Conservation (phyloP, 1,140 invertebrate species). For the Lucilia cuprina region DNA sequence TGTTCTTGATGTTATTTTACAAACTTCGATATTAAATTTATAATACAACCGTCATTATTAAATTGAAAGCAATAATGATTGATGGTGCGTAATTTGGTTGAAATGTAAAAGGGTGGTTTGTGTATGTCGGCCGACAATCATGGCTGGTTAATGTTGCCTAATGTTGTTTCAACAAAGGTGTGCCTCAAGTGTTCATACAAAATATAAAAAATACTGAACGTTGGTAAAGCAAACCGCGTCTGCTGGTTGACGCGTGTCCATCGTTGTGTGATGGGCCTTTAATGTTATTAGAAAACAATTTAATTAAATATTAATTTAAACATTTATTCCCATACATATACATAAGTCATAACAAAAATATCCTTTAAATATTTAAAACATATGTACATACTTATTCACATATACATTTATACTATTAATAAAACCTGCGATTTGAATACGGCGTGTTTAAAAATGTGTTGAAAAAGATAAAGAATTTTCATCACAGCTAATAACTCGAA, state of each 20-base stretch:
- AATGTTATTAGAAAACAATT: conserved; percentile 30
- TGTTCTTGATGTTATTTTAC: not conserved
- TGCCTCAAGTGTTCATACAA: conserved; percentile 6
- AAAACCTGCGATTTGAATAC: too few relatives aligned
- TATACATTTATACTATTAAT: too few relatives aligned
- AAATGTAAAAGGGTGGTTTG: conserved; percentile 12
- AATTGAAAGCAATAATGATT: not conserved
- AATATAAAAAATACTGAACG: not conserved
- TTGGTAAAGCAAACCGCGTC: conserved; percentile 16
- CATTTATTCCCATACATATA: too few relatives aligned
- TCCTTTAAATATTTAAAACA: too few relatives aligned
- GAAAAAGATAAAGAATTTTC: too few relatives aligned
- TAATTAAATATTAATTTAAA: conserved; percentile 32
- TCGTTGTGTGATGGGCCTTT: conserved; percentile 12
- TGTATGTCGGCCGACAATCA: not conserved
- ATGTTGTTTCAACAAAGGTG: conserved; percentile 29
- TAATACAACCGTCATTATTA: not conserved
- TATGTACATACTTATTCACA: too few relatives aligned
- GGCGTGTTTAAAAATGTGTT: too few relatives aligned
- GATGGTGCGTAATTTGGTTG: conserved; percentile 31
- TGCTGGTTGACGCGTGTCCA: conserved; percentile 13
- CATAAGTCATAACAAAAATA: too few relatives aligned
- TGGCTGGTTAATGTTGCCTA: conserved; percentile 23
- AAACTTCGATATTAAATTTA: conserved; percentile 25
- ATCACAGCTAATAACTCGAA: too few relatives aligned